Percentiles rank a stretch among this genome's conserved stretches.
Evolutionary conservation across 2,113 vertebrate species (phyloP).

Genomic region (Misgurnus mizolepis): DNA sequence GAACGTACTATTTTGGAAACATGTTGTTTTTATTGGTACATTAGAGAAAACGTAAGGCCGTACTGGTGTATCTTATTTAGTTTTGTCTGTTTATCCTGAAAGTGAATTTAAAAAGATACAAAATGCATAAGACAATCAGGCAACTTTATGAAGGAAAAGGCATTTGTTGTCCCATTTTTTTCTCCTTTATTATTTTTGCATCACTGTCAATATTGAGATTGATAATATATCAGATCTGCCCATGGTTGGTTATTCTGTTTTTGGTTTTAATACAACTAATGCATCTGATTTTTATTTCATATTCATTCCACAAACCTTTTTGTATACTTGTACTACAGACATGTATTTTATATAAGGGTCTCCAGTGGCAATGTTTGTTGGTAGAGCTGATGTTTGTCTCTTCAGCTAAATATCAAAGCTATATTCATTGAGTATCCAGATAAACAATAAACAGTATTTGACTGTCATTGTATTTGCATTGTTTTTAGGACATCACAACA

Average conservation of each 20-base stretch:
- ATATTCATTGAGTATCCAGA: neutral
- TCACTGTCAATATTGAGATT: neutral
- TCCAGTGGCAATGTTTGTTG: conserved; percentile 4
- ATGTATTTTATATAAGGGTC: conserved; percentile 10
- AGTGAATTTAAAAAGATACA: conserved; percentile 4
- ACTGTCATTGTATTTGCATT: neutral
- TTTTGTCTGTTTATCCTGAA: neutral
- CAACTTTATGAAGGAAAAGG: neutral
- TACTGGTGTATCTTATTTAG: neutral
- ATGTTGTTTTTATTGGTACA: neutral
- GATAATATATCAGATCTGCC: neutral
- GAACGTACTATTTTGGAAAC: conserved; percentile 23
- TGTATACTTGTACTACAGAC: neutral
- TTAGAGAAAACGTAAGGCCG: conserved; percentile 1
- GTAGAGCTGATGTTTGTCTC: conserved; percentile 2
- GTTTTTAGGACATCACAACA: neutral
- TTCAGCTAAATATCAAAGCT: conserved; percentile 16
- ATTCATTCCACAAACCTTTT: neutral
- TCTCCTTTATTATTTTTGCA: neutral
- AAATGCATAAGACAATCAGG: conserved; percentile 22
- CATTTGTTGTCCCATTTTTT: neutral
- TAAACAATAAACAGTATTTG: conserved; percentile 32
- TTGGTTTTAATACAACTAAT: neutral
- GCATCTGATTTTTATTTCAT: conserved; percentile 7
- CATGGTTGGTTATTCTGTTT: neutral